Evolutionary conservation across 2,113 vertebrate genomes (phyloP).

Genomic region (Myiopsitta monachus): DNA sequence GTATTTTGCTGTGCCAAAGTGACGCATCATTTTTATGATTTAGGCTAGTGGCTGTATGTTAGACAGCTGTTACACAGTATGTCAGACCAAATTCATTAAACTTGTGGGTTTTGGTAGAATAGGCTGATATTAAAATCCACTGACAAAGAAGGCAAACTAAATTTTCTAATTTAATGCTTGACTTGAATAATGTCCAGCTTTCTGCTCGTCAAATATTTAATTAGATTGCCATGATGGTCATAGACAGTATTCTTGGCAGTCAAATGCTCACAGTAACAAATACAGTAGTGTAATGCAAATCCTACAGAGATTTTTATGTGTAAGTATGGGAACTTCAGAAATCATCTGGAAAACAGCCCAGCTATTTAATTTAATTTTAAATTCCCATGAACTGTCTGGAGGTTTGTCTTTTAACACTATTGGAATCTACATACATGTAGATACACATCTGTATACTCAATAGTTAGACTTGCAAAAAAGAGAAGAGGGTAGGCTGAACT

Average conservation of each 20-base stretch:
- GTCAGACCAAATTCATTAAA: constrained; percentile 74
- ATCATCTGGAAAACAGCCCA: constrained; percentile 64
- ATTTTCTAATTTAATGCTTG: constrained; percentile 71
- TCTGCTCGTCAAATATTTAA: constrained; percentile 59
- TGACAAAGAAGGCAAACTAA: constrained; percentile 52
- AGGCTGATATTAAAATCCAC: constrained; percentile 56
- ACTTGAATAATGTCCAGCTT: constrained; percentile 70
- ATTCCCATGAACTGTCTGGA: constrained; percentile 5
- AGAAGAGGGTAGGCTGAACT: not conserved
- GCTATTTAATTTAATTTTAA: constrained; percentile 55
- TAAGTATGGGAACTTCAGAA: constrained; percentile 49
- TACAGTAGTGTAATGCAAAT: constrained; percentile 24
- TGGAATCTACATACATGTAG: not conserved
- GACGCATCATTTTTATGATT: constrained; percentile 67
- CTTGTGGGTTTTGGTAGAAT: constrained; percentile 48
- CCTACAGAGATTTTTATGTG: not conserved
- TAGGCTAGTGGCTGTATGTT: constrained; percentile 50
- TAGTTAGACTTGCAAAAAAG: not conserved
- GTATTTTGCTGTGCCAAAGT: constrained; percentile 60
- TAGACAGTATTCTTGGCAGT: constrained; percentile 48
- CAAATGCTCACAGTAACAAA: constrained; percentile 41
- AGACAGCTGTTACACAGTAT: constrained; percentile 72
- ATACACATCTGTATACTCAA: not conserved
- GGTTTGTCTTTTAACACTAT: not conserved
- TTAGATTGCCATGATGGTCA: constrained; percentile 60